phyloP scores from a whole-genome alignment of 2,888 invertebrate genomes.

The Cerceris rybyensis region DNA sequence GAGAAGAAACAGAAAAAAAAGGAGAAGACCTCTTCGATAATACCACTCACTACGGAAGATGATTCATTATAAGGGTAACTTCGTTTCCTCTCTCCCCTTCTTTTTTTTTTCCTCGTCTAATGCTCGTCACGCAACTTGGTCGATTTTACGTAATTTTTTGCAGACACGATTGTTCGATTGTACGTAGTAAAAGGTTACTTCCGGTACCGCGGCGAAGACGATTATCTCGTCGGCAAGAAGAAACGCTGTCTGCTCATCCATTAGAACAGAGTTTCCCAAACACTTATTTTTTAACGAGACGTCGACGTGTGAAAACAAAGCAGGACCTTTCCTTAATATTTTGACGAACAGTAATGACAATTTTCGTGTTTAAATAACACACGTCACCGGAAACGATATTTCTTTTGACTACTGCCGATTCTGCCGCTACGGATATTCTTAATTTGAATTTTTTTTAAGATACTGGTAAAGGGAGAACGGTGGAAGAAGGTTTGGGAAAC shows the following conservation, averaged over 20 bases:
- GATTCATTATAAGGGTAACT: conserved; percentile 28
- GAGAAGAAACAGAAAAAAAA: background rate
- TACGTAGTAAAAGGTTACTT: conserved; percentile 29
- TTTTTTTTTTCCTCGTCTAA: conserved; percentile 5
- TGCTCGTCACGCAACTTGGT: conserved; percentile 23
- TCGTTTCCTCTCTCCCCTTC: conserved; percentile 1
- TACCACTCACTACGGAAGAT: conserved; percentile 1
- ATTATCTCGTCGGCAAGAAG: conserved; percentile 23
- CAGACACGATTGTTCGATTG: conserved; percentile 17
- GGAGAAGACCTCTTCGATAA: background rate
- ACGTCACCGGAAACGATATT: no score
- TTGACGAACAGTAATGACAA: no score
- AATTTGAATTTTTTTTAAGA: no score
- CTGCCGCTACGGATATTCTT: no score
- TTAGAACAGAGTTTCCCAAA: conserved; percentile 5
- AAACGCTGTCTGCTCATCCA: conserved; percentile 28
- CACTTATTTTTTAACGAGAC: no score
- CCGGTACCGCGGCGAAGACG: conserved; percentile 29
- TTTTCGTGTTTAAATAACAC: background rate
- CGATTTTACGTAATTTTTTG: conserved; percentile 52
- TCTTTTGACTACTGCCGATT: no score
- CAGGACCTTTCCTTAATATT: no score
- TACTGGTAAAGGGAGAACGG: no score
- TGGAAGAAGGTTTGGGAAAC: no score
- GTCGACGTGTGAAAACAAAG: no score